These are phyloP conservation scores for Pterophyllum scalare DNA, from an alignment of 2,113 vertebrate genomes.

Conservation along the genomic window DNA sequence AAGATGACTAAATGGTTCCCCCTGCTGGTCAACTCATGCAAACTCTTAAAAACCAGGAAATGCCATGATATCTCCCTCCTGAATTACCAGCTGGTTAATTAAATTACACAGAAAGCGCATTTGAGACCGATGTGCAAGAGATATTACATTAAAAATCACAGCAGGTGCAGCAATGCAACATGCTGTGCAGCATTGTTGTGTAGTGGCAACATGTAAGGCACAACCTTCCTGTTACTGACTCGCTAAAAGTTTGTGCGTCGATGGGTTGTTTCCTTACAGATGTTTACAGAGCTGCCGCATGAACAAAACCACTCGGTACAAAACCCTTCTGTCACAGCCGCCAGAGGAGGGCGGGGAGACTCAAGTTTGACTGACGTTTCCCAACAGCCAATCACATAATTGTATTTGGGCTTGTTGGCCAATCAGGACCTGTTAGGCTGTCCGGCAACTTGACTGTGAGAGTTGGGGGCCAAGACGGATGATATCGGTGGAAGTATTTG, in stretches of 20 bases:
- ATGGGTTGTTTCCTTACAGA: not conserved
- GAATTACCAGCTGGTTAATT: constrained; percentile 18
- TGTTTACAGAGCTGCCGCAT: not conserved
- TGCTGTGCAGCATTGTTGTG: not conserved
- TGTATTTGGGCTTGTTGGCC: constrained; percentile 27
- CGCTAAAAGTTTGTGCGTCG: not conserved
- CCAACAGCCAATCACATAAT: constrained; percentile 46
- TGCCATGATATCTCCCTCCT: constrained; percentile 9
- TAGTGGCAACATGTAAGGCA: not conserved
- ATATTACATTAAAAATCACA: not conserved
- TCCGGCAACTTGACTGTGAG: constrained; percentile 68
- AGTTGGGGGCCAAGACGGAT: constrained; percentile 17
- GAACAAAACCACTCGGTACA: not conserved
- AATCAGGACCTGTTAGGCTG: constrained; percentile 47
- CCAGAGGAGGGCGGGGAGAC: constrained; percentile 15
- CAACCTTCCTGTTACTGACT: not conserved
- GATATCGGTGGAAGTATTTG: constrained; percentile 4
- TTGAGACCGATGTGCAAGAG: not conserved
- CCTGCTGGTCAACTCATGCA: constrained; percentile 16
- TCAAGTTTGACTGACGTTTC: constrained; percentile 34
- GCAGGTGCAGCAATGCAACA: not conserved
- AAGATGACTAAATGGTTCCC: constrained; percentile 11
- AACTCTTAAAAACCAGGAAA: not conserved
- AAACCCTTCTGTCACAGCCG: not conserved
- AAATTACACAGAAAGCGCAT: not conserved